These are phyloP conservation scores for Silurus aristotelis DNA, from an alignment of 2,797 vertebrate species.

Conservation along the genomic window DNA sequence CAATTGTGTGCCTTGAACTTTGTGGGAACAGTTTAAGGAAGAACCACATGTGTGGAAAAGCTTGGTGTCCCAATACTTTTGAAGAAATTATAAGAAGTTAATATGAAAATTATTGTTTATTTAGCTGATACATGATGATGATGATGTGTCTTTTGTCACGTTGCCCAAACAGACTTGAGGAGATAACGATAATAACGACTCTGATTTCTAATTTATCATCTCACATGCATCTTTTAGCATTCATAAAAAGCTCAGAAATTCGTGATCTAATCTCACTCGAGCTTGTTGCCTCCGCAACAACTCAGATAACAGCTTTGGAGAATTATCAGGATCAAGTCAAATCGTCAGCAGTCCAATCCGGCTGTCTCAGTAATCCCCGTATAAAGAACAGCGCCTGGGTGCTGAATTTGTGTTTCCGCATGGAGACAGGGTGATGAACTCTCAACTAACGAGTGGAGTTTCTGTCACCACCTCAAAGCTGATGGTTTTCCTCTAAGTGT, in stretches of 20 bases:
- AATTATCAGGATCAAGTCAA: neutral
- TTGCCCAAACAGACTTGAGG: neutral
- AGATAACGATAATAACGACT: neutral
- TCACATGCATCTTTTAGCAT: no score
- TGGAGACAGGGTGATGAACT: neutral
- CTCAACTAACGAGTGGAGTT: no score
- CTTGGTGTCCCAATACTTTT: no score
- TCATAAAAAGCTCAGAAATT: neutral
- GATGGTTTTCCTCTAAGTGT: neutral
- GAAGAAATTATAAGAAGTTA: neutral
- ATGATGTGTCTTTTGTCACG: neutral
- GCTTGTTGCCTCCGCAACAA: neutral
- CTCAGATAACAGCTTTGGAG: neutral
- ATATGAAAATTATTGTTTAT: neutral
- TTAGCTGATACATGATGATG: neutral
- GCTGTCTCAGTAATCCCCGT: neutral
- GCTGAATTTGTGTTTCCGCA: neutral
- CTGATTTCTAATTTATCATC: neutral
- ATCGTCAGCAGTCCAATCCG: neutral
- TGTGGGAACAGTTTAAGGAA: no score
- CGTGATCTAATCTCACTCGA: neutral
- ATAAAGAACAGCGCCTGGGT: neutral
- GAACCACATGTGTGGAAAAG: no score
- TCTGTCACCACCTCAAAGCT: no score
- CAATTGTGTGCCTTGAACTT: no score